phyloP scores from a whole-genome alignment of 2,888 invertebrate genomes.

The Iphiclides podalirius region DNA sequence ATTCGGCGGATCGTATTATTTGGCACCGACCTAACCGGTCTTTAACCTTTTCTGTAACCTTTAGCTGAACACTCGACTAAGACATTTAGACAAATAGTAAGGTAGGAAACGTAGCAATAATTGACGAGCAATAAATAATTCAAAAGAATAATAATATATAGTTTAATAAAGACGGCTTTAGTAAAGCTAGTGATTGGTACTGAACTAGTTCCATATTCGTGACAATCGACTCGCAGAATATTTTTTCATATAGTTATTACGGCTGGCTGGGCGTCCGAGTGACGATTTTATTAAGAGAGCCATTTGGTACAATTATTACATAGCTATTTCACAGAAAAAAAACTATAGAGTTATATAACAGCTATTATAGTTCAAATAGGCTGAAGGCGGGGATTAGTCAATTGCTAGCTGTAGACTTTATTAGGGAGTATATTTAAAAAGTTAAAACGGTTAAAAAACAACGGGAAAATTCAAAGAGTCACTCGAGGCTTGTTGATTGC shows the following conservation, averaged over 20 bases:
- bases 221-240: slow-evolving; percentile 60
- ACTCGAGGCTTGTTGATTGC: slow-evolving; percentile 61
- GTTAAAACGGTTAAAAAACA: slow-evolving; percentile 38
- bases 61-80: slow-evolving; percentile 14
- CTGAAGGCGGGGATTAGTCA: slow-evolving; percentile 71
- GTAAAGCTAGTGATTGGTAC: slow-evolving; percentile 75
- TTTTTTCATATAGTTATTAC: slow-evolving; percentile 69
- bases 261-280: slow-evolving; percentile 56
- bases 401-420: slow-evolving; percentile 77
- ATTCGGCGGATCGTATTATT: too few relatives aligned
- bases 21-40: too few relatives aligned
- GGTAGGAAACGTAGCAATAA: slow-evolving; percentile 72
- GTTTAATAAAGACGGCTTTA: slow-evolving; percentile 60
- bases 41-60: slow-evolving; percentile 6
- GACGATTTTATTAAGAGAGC: slow-evolving; percentile 46
- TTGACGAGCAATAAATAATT: slow-evolving; percentile 67
- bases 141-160: slow-evolving; percentile 37
- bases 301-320: slow-evolving; percentile 64
- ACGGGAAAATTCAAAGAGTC: slow-evolving; percentile 58
- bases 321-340: slow-evolving; percentile 65
- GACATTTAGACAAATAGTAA: slow-evolving; percentile 37
- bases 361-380: slow-evolving; percentile 71
- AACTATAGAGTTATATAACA: slow-evolving; percentile 58
- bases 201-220: slow-evolving; percentile 65
- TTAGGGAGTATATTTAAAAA: slow-evolving; percentile 45